A percentile compares a stretch with the other conserved stretches of the same genome.
These are phyloP conservation scores for Tamandua tetradactyla DNA, from an alignment of 2,797 vertebrate genomes.

Conservation along the genomic window DNA sequence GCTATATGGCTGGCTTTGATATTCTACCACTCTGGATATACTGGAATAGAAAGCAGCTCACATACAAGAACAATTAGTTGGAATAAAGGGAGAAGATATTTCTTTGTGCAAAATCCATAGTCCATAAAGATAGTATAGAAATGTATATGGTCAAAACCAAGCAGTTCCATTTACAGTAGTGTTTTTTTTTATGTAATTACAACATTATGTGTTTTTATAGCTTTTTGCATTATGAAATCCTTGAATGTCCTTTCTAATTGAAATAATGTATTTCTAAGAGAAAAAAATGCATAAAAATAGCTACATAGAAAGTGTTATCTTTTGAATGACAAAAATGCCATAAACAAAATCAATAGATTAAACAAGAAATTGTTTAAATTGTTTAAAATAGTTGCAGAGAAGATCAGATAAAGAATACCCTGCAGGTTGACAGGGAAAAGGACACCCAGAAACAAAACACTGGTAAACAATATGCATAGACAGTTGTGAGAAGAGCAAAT, in stretches of 20 bases:
- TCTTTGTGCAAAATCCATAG: slow-evolving; percentile 79
- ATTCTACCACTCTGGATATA: slow-evolving; percentile 92
- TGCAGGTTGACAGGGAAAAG: background rate
- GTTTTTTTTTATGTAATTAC: slow-evolving; percentile 41
- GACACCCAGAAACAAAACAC: background rate
- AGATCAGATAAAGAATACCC: background rate
- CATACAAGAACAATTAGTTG: slow-evolving; percentile 93
- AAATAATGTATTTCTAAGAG: slow-evolving; percentile 81
- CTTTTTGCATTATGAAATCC: slow-evolving; percentile 81
- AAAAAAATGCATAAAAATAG: background rate
- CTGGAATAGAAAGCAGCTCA: slow-evolving; percentile 93
- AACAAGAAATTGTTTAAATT: background rate
- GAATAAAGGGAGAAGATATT: slow-evolving; percentile 79
- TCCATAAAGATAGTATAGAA: slow-evolving; percentile 78
- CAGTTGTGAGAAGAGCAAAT: background rate
- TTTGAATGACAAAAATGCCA: background rate
- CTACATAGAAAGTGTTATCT: background rate
- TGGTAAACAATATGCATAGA: background rate
- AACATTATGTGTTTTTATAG: slow-evolving; percentile 75
- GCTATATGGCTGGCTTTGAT: slow-evolving; percentile 90
- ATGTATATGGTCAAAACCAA: slow-evolving; percentile 76
- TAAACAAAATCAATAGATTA: background rate
- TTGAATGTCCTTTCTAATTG: slow-evolving; percentile 82
- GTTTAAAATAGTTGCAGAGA: slow-evolving; percentile 12
- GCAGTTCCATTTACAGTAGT: slow-evolving; percentile 65